A percentile compares a stretch with the other conserved stretches of the same genome.
Evolutionary conservation across 2,888 invertebrate species (phyloP).

Genomic region (Mystacides longicornis): DNA sequence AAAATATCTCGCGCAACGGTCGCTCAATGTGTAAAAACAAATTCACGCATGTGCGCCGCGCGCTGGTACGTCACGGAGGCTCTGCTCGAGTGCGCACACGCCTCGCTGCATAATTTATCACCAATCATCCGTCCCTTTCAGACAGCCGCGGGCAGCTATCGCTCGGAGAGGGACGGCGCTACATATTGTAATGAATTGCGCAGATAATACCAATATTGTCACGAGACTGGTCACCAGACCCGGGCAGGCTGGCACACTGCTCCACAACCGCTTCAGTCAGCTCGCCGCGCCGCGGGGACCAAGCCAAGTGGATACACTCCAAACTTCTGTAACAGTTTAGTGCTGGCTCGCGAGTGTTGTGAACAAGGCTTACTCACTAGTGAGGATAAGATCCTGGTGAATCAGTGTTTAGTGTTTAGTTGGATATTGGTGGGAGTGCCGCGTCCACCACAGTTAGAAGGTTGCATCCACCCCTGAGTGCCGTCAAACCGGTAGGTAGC

Average conservation of each 20-base stretch:
- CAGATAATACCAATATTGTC: slow-evolving; percentile 5
- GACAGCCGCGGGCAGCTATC: neutral
- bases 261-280: too few relatives aligned
- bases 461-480: too few relatives aligned
- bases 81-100: slow-evolving; percentile 16
- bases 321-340: too few relatives aligned
- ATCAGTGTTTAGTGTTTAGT: too few relatives aligned
- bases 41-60: slow-evolving; percentile 5
- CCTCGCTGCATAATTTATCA: slow-evolving; percentile 2
- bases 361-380: too few relatives aligned
- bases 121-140: neutral
- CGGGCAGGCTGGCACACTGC: slow-evolving; percentile 15
- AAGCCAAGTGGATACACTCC: too few relatives aligned
- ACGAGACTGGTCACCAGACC: slow-evolving; percentile 16
- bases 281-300: too few relatives aligned
- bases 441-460: too few relatives aligned
- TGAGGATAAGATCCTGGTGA: too few relatives aligned
- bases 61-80: slow-evolving; percentile 9
- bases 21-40: neutral
- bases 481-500: too few relatives aligned
- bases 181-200: neutral
- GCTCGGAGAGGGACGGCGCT: slow-evolving; percentile 5
- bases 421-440: too few relatives aligned
- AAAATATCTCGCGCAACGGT: neutral
- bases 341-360: too few relatives aligned